Base-by-base conservation (phyloP, 2,113 vertebrate species). In the Microcebus tavaratra region DNA sequence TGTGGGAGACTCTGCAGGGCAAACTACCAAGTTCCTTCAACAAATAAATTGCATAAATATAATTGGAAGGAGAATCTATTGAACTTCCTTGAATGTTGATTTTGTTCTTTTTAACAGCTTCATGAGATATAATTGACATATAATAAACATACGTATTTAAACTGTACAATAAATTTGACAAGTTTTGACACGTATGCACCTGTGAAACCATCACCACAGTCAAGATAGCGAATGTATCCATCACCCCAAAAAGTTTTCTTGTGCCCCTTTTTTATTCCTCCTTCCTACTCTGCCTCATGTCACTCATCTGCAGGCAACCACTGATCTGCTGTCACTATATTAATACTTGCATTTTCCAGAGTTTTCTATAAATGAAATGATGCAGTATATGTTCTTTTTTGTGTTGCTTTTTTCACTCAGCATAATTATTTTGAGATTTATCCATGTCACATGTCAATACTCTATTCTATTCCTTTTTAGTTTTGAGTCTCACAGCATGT, bases 331-430 rank as follows among this genome's bases (percentile, higher is more conserved):
- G 2, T 88, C 36, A 83, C 27, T 90, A 23, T 76, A 55, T 55
- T 55, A 55, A 55, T 55, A 93, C 17, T 91, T 81, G 23, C 29
- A 78, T 53, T 91, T 91, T 90, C 68, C 39, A 65, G 78, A 82
- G 14, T 78, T 96, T 95, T 91, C 79, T 86, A 25, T 91, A 79
- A 85, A 82, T 72, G 75, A 31, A 94, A 72, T 86, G 17, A 78
- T 55, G 53, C 18, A 78, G 39, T 63, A 7, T 48, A 11, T 50
- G 45, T 83, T 68, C 34, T 87, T 81, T 68, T 90, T 50, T 42
- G 61, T 91, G 57, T 89, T 89, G 5, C 67, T 57, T 94, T 82
- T 91, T 88, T 48, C 25, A 36, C 23, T 57, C 34, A 63, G 59
- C 0, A 5, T 90, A 63, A 39, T 48, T 76, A 61, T 80, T 87